These are phyloP conservation scores for Pachyrhynchus sulphureomaculatus DNA, from an alignment of 1,140 invertebrate species.

Conservation along the genomic window DNA sequence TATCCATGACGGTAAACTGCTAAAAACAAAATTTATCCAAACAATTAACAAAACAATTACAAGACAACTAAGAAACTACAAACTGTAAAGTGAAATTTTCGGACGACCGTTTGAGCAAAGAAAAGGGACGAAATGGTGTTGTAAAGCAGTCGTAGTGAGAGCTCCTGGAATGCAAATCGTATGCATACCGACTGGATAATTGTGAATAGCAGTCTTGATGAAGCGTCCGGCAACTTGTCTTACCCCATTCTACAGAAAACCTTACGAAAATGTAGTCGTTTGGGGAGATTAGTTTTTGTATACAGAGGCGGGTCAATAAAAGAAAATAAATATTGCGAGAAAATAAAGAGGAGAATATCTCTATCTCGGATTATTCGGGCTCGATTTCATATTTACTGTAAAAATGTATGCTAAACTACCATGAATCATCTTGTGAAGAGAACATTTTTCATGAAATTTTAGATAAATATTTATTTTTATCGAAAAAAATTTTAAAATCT, in stretches of 20 bases:
- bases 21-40: constrained; percentile 14
- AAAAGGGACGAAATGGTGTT: constrained; percentile 22
- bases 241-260: constrained; percentile 16
- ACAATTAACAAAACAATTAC: constrained; percentile 25
- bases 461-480: too few species aligned
- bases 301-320: neutral
- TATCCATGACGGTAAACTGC: too few species aligned
- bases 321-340: too few species aligned
- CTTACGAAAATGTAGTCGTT: constrained; percentile 1
- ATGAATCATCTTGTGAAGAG: too few species aligned
- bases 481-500: too few species aligned
- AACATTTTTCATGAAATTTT: too few species aligned
- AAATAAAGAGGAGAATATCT: too few species aligned
- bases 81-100: constrained; percentile 13
- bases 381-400: too few species aligned
- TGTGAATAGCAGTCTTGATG: constrained; percentile 47
- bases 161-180: constrained; percentile 45
- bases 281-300: neutral
- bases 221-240: constrained; percentile 44
- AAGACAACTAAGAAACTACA: neutral
- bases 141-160: constrained; percentile 17
- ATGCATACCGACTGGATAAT: constrained; percentile 45
- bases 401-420: too few species aligned
- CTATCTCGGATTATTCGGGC: too few species aligned
- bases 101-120: constrained; percentile 14